Conservation (phyloP, 2,113 vertebrate species). For the Passer domesticus region DNA sequence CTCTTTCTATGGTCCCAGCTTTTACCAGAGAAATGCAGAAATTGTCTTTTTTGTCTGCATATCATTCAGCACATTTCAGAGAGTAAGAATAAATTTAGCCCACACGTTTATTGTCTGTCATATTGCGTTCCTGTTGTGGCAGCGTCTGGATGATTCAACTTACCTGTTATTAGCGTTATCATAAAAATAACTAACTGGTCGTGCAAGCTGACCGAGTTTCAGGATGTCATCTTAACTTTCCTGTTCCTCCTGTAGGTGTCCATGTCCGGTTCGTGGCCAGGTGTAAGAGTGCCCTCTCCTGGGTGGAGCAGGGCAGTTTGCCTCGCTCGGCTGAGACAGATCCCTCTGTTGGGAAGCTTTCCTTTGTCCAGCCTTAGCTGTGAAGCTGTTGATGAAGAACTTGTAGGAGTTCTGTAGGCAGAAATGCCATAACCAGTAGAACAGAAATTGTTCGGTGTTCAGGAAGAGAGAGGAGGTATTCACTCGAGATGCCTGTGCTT, state of each 20-base stretch:
- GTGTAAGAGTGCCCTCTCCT: conserved; percentile 53
- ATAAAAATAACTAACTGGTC: conserved; percentile 11
- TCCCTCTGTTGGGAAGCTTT: background rate
- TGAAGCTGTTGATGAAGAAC: background rate
- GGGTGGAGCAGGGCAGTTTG: background rate
- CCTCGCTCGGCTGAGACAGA: background rate
- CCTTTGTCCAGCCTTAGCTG: background rate
- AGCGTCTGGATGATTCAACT: conserved; percentile 7
- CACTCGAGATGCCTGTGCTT: background rate
- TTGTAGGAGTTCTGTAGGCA: background rate
- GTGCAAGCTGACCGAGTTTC: background rate
- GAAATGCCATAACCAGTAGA: background rate
- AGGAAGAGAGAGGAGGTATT: background rate
- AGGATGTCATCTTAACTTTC: background rate
- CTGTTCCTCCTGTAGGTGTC: background rate
- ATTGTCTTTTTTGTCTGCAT: background rate
- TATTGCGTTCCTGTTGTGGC: background rate
- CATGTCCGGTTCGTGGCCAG: background rate
- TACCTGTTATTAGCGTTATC: background rate
- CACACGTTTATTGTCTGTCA: background rate
- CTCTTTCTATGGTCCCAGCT: background rate
- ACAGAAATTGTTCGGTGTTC: background rate
- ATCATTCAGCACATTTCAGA: background rate
- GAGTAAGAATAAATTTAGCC: background rate
- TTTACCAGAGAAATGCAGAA: background rate